phyloP scores from a whole-genome alignment of 2,113 vertebrate genomes.

The Cricetomys ansorgei region DNA sequence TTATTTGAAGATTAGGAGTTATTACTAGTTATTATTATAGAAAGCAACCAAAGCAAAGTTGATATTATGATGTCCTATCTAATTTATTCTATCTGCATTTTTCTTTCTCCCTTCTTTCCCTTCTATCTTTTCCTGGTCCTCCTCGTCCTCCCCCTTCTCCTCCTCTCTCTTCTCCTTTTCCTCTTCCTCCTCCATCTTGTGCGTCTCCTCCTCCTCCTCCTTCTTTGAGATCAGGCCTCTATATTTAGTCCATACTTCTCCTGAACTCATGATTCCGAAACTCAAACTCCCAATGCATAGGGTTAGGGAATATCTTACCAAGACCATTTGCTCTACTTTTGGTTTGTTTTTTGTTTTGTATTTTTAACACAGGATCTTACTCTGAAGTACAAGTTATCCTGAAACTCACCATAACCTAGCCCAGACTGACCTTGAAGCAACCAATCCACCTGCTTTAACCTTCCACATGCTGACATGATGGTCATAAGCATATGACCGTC shows the following conservation, averaged over 20 bases:
- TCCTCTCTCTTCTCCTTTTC: background rate
- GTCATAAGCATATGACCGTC: too few species aligned
- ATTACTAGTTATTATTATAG: too few species aligned
- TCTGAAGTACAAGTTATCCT: background rate
- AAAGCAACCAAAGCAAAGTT: background rate
- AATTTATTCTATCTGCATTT: background rate
- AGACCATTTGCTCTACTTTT: background rate
- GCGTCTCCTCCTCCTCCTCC: background rate
- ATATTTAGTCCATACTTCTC: background rate
- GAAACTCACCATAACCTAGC: background rate
- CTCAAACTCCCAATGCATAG: background rate
- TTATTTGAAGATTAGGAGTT: background rate
- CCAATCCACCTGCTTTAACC: background rate
- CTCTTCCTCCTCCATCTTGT: accelerated
- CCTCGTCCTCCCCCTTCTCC: background rate
- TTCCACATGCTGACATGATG: background rate
- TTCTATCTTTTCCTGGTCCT: background rate
- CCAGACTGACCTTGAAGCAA: background rate
- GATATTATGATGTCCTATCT: background rate
- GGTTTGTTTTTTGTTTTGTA: background rate
- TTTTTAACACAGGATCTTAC: background rate
- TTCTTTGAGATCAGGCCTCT: background rate
- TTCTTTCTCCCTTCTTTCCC: background rate
- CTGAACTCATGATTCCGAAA: background rate
- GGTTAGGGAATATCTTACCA: background rate